Percentiles rank a stretch among this genome's conserved stretches.
These are phyloP conservation scores for Pituophis catenifer DNA, from an alignment of 2,113 vertebrate species.

Conservation along the genomic window DNA sequence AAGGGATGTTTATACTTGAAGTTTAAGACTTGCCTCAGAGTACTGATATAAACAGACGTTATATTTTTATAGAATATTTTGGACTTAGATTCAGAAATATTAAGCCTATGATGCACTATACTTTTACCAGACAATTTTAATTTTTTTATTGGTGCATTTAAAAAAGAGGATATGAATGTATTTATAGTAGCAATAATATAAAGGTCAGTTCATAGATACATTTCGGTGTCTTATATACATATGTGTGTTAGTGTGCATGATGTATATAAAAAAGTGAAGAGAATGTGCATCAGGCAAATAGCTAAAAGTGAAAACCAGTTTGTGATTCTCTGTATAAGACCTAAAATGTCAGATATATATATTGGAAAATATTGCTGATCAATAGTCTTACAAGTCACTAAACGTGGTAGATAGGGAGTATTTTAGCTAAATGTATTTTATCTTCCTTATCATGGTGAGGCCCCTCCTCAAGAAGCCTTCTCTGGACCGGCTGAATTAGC, in stretches of 20 bases:
- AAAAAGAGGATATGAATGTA: not conserved
- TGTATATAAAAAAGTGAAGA: not conserved
- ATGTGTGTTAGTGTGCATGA: not conserved
- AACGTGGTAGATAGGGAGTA: not conserved
- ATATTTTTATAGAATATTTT: not conserved
- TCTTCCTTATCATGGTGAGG: too few relatives aligned
- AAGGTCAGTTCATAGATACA: not conserved
- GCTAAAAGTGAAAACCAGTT: not conserved
- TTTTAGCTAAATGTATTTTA: not conserved
- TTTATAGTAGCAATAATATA: not conserved
- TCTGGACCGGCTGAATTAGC: too few relatives aligned
- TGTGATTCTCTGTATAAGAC: too few relatives aligned
- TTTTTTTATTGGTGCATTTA: not conserved
- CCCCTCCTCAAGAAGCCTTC: too few relatives aligned
- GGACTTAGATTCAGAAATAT: not conserved
- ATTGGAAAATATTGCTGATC: not conserved
- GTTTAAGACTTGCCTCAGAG: rapidly evolving
- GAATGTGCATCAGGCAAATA: not conserved
- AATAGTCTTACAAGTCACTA: not conserved
- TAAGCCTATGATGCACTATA: not conserved
- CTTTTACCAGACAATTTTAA: slow-evolving; percentile 19
- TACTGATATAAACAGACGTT: not conserved
- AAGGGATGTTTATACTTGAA: slow-evolving; percentile 14
- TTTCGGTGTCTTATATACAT: not conserved
- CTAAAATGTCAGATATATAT: not conserved